Evolutionary conservation across 1,140 invertebrate species (phyloP).

Genomic region (Asobara japonica): DNA sequence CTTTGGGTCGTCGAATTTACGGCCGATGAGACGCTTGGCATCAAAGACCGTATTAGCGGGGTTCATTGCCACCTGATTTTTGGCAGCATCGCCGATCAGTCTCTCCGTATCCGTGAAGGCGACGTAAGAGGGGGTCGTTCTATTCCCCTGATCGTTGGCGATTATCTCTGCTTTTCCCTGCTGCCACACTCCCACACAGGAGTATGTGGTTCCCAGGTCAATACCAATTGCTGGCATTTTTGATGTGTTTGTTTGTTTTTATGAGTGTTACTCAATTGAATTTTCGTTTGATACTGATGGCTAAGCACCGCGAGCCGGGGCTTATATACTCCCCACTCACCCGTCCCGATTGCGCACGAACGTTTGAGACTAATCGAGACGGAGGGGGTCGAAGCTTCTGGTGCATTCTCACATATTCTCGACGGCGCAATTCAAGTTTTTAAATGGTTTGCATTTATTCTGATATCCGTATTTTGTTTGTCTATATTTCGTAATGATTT

Average conservation of each 20-base stretch:
- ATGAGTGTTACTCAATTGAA: slow-evolving; percentile 22
- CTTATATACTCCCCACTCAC: slow-evolving; percentile 21
- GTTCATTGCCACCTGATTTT: slow-evolving; percentile 5
- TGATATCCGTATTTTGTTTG: no score
- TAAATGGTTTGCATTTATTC: no score
- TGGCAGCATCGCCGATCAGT: neutral
- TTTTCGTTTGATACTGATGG: slow-evolving; percentile 28
- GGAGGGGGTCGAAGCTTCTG: no score
- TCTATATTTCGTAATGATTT: no score
- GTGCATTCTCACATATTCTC: no score
- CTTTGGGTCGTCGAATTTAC: slow-evolving; percentile 3
- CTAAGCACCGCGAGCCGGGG: neutral
- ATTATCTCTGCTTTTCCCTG: neutral
- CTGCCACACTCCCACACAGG: neutral
- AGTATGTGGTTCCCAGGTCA: neutral
- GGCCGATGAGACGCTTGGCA: neutral
- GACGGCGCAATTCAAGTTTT: no score
- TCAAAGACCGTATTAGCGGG: neutral
- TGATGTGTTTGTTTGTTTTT: neutral
- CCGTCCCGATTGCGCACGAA: neutral
- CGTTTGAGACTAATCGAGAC: no score
- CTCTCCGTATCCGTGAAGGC: neutral
- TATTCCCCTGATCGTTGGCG: neutral
- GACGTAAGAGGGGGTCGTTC: neutral
- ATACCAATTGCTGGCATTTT: neutral